Conservation (phyloP, 2,888 invertebrate genomes). For the Byasa hedistus region DNA sequence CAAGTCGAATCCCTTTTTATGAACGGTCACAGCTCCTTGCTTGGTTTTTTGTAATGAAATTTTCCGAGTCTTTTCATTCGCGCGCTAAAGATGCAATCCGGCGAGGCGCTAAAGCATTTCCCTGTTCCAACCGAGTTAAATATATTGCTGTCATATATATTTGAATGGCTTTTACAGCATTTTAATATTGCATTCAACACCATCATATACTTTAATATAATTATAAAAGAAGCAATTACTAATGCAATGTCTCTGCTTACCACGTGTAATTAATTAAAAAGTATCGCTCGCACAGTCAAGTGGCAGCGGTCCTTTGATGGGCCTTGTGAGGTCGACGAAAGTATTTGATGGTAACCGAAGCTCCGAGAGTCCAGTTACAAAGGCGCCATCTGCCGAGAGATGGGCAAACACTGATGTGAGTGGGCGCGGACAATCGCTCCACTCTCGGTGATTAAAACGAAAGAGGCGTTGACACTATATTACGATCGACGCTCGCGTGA, state of each 20-base stretch:
- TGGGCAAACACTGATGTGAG: conserved; percentile 67
- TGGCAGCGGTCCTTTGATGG: conserved; percentile 50
- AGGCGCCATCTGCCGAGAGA: conserved; percentile 68
- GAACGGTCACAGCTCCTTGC: conserved; percentile 56
- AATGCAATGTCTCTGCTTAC: not conserved
- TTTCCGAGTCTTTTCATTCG: conserved; percentile 51
- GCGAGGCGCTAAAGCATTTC: conserved; percentile 30
- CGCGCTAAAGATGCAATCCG: conserved; percentile 46
- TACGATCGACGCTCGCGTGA: conserved; percentile 61
- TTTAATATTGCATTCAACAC: conserved; percentile 22
- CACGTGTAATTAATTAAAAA: conserved; percentile 24
- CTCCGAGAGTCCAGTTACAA: conserved; percentile 66
- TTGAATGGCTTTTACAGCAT: conserved; percentile 21
- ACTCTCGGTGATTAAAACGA: conserved; percentile 77
- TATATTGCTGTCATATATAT: conserved; percentile 25
- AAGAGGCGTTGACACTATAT: conserved; percentile 76
- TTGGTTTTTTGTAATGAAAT: conserved; percentile 54
- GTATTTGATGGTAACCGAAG: conserved; percentile 60
- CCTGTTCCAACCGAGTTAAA: conserved; percentile 25
- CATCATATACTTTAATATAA: not conserved
- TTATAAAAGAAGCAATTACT: conserved; percentile 20
- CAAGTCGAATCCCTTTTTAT: conserved; percentile 69
- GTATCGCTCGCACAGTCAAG: conserved; percentile 27
- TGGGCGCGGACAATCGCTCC: conserved; percentile 70
- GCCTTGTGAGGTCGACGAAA: conserved; percentile 59